Evolutionary conservation across 2,888 invertebrate species (phyloP).

Genomic region (Folsomia candida): DNA sequence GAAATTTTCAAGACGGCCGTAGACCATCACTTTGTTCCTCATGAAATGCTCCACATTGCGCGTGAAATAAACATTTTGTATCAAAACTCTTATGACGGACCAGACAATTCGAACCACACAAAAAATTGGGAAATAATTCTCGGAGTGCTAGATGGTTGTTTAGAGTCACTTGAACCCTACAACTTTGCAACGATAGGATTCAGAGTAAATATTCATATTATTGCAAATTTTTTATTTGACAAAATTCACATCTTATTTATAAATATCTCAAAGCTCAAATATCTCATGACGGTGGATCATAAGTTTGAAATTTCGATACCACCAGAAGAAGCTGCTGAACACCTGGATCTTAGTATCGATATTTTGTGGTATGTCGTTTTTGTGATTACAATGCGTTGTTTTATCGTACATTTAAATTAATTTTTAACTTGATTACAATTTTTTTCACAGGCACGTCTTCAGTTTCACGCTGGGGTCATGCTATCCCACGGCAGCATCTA

Average conservation of each 20-base stretch:
- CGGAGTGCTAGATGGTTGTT: not conserved
- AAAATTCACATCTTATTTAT: too few relatives aligned
- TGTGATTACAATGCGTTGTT: too few relatives aligned
- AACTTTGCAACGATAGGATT: not conserved
- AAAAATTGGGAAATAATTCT: not conserved
- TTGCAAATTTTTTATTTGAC: too few relatives aligned
- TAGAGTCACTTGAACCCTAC: not conserved
- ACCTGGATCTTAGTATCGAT: not conserved
- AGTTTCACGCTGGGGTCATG: constrained; percentile 3
- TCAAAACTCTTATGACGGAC: not conserved
- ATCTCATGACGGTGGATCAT: too few relatives aligned
- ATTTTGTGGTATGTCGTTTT: too few relatives aligned
- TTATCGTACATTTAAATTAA: too few relatives aligned
- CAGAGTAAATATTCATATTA: too few relatives aligned
- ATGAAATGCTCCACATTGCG: not conserved
- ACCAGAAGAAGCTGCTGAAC: not conserved
- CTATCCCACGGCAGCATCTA: not conserved
- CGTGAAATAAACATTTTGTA: not conserved
- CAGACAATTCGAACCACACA: too few relatives aligned
- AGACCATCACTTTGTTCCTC: not conserved
- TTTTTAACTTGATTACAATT: too few relatives aligned
- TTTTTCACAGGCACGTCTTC: constrained; percentile 2
- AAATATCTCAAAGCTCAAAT: too few relatives aligned
- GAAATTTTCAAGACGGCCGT: not conserved
- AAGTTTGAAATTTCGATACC: too few relatives aligned